Evolutionary conservation across 2,797 vertebrate species (phyloP).

Genomic region (Leptoclinus maculatus): DNA sequence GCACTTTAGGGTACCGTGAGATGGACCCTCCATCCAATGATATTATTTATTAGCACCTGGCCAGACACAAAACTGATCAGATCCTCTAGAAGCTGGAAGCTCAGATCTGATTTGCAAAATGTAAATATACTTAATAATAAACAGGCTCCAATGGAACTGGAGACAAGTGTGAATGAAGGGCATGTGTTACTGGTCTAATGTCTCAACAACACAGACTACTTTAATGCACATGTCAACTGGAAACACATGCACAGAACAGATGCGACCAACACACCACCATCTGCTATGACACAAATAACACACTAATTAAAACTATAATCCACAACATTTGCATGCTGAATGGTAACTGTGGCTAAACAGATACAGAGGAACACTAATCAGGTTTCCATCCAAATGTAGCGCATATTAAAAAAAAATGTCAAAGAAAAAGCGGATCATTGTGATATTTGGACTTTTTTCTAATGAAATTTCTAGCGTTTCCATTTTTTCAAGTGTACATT

Average conservation of each 20-base stretch:
- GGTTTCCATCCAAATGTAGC: not conserved
- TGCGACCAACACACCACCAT: not conserved
- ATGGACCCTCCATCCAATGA: too few species aligned
- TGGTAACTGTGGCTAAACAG: not conserved
- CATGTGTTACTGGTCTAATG: not conserved
- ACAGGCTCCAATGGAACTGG: not conserved
- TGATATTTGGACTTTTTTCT: not conserved
- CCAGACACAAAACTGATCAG: not conserved
- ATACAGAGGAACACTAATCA: too few species aligned
- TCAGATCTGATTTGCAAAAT: not conserved
- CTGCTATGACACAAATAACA: constrained; percentile 11
- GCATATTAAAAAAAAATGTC: not conserved
- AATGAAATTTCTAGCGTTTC: not conserved
- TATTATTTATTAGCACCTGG: not conserved
- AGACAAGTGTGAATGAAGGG: not conserved
- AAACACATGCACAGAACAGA: not conserved
- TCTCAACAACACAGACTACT: not conserved
- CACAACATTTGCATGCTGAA: not conserved
- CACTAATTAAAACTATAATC: constrained; percentile 8
- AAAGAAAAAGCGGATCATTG: not conserved
- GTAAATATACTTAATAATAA: not conserved
- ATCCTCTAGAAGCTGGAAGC: not conserved
- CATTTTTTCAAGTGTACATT: not conserved
- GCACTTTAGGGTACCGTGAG: too few species aligned
- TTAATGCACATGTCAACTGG: not conserved